Base-by-base conservation (phyloP, 2,113 vertebrate genomes). In the Lagopus leucura region DNA sequence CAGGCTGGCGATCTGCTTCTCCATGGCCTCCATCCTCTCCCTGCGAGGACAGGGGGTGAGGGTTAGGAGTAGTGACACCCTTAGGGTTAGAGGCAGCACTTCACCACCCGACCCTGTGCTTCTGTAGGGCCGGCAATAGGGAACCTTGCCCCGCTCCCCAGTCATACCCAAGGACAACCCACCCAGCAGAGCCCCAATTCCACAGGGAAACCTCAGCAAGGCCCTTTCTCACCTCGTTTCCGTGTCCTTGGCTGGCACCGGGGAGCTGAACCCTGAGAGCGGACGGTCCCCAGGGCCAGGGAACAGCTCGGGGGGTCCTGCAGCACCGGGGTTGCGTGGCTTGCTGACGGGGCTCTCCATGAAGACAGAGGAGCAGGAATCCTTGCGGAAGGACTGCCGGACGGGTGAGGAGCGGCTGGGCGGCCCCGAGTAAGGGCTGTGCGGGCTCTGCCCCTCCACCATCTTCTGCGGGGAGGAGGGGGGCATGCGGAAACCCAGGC, bases 21-120 rank as follows among this genome's bases (percentile, higher is more conserved):
- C 99, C 99, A 99, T 99, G 10, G 99, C 99, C 90, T 99, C 99
- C 99, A 99, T 99, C 28, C 99, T 98, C 95, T 99, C 99, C 96
- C 99, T 93, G 82, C 15, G 5, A 57, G 64, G 38, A 43, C 15
- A 22, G 7, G 4, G 2, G 2, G 1, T 94, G 55, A 32, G 30
- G 30, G 14, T 57, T 57, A 57, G 54, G 17, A 10, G 14, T 30
- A 55, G 54, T 50, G 48, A 12, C 48, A 50, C 48, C 13, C 1
- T 1, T 52, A n/a, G 55, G 55, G 17, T 6, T 20, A n/a, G 55
- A 19, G 55, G 17, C 17, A 57, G 4, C 19, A 42, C 50, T 47
- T 30, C 18, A 1, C 10, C 4, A 4, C 22, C 42, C 57, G 13
- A 3, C 55, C 52, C 0, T 0, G 7, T 61, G 14, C n/a, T 38